These are phyloP conservation scores for Mastacembelus armatus DNA, from an alignment of 2,797 vertebrate genomes.

Conservation along the genomic window DNA sequence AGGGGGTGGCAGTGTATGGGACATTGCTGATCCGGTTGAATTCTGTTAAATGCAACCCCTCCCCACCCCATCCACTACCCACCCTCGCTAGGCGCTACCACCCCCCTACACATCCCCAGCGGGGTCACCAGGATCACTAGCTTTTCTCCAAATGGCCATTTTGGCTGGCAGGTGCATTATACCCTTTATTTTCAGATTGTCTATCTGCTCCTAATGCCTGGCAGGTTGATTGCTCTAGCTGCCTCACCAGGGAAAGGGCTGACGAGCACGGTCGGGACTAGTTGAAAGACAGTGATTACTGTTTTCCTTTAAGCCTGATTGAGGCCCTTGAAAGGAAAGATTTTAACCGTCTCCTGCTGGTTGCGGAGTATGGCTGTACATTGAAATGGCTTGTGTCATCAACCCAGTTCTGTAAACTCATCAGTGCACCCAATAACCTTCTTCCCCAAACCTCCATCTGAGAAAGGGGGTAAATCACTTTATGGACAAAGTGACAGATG, in stretches of 20 bases:
- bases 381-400: constrained; percentile 98
- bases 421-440: constrained; percentile 87
- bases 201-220: constrained; percentile 99
- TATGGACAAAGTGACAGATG: constrained; percentile 94
- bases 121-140: constrained; percentile 99
- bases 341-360: constrained; percentile 99
- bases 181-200: constrained; percentile 99
- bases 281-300: constrained; percentile 99
- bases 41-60: constrained; percentile 94
- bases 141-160: constrained; percentile 99
- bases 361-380: constrained; percentile 95
- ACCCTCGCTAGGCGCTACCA: constrained; percentile 46
- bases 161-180: constrained; percentile 99
- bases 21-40: constrained; percentile 97
- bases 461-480: constrained; percentile 76
- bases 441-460: constrained; percentile 57
- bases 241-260: constrained; percentile 97
- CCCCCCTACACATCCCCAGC: constrained; percentile 91
- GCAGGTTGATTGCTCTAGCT: constrained; percentile 99
- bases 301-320: constrained; percentile 99
- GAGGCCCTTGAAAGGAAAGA: constrained; percentile 99
- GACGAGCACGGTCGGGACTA: constrained; percentile 94
- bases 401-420: constrained; percentile 99
- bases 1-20: constrained; percentile 97
- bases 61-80: constrained; percentile 33